These are phyloP conservation scores for Hycleus phaleratus DNA, from an alignment of 1,140 invertebrate genomes.

Conservation along the genomic window DNA sequence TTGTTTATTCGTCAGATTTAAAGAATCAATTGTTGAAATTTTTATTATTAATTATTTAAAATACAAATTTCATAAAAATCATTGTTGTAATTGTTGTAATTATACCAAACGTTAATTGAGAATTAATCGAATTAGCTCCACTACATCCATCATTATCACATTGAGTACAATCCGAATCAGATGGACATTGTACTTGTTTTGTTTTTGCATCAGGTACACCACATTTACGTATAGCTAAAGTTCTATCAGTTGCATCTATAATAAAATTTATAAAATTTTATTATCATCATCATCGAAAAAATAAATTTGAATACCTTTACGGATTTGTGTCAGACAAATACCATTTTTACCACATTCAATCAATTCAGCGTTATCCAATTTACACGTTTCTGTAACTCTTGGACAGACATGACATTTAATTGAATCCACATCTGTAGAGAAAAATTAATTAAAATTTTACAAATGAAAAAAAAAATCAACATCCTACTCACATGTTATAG, in stretches of 20 bases:
- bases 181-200: not conserved
- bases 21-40: no score
- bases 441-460: not conserved
- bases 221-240: conserved; percentile 4
- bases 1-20: no score
- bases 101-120: no score
- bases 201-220: not conserved
- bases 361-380: not conserved
- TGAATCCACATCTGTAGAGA: not conserved
- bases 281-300: no score
- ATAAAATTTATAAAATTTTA: not conserved
- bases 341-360: not conserved
- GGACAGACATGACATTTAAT: not conserved
- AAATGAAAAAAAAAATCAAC: not conserved
- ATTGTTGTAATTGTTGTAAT: no score
- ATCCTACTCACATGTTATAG: not conserved
- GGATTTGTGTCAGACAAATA: not conserved
- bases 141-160: conserved; percentile 1
- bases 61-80: no score
- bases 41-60: no score
- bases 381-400: not conserved
- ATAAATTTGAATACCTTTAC: not conserved
- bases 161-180: not conserved
- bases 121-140: not conserved
- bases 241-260: not conserved